Conservation (phyloP, 2,113 vertebrate genomes). For the Myotis yumanensis region DNA sequence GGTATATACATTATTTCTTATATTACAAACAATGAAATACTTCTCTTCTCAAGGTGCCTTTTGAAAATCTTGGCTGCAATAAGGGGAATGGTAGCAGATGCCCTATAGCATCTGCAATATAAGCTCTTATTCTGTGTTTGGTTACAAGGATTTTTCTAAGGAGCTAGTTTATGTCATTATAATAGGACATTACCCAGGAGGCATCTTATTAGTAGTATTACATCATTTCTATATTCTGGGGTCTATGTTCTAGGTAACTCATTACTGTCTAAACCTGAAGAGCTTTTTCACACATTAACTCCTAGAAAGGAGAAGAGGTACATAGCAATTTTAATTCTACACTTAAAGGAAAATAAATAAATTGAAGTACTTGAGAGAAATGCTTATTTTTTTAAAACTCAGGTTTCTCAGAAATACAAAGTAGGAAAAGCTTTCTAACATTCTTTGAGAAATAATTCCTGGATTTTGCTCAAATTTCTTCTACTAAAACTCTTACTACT, state of each 20-base stretch:
- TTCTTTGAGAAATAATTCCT: slow-evolving; percentile 28
- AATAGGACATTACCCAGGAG: not conserved
- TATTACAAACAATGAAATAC: not conserved
- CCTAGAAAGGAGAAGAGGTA: not conserved
- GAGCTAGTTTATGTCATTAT: not conserved
- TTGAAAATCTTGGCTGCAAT: not conserved
- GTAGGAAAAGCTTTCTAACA: not conserved
- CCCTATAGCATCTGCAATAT: not conserved
- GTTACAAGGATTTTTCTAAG: not conserved
- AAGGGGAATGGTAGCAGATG: not conserved
- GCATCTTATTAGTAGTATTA: not conserved
- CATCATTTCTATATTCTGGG: not conserved
- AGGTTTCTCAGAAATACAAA: slow-evolving; percentile 31
- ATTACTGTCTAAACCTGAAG: not conserved
- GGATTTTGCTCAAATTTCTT: slow-evolving; percentile 9
- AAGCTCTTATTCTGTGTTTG: not conserved
- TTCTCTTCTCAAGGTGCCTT: not conserved
- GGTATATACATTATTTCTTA: not conserved
- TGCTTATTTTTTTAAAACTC: slow-evolving; percentile 28
- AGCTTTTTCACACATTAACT: not conserved
- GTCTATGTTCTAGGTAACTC: not conserved
- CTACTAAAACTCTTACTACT: slow-evolving; percentile 45
- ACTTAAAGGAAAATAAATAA: slow-evolving; percentile 15
- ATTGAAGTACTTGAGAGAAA: not conserved
- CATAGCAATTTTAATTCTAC: not conserved